Base-by-base conservation (phyloP, 1,140 invertebrate genomes). In the Euwallacea fornicatus region DNA sequence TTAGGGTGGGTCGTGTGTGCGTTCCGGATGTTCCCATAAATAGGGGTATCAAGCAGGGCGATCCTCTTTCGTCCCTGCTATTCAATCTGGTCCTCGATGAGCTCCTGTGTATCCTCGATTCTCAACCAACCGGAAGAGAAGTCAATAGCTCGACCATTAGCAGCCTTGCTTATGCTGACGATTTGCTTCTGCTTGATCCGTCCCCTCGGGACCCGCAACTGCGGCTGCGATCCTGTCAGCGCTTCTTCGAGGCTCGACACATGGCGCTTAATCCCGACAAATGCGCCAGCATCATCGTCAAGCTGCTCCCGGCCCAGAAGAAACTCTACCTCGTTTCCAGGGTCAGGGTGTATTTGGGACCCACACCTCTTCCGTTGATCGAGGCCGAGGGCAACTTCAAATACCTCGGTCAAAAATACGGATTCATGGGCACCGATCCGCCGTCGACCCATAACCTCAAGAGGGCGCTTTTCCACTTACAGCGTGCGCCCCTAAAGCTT, bases 21-120 rank as follows among this genome's bases (percentile, higher is more conserved):
- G 11, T 46, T 46, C 2, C n/a, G n/a, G n/a, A n/a, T n/a, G n/a
- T n/a, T n/a, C n/a, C n/a, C n/a, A n/a, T n/a, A n/a, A n/a, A n/a
- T n/a, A 64, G 68, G 11, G 77, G 77, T 0, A 76, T 80, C 0
- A 77, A 75, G 21, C 79, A 81, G 53, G 80, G 80, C 3, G 76
- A 80, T 59, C 78, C 80, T 0, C 42, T 81, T 2, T 78, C 74
- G 0, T 66, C 77, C 0, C 7, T 75, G 0, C 55, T 81, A 0
- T 80, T 80, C 58, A 80, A 79, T 69, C 58, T 82, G 42, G 80
- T 80, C 0, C 78, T 85, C 63, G 82, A 85, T 60, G 66, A 77
- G 2, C 67, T 53, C 53, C 67, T 55, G 66, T 69, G 55, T 44
- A 46, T 1, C 0, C 6, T 71, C 0, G 2, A n/a, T n/a, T n/a